Percentiles rank a stretch among this genome's conserved stretches.
Evolutionary conservation across 2,888 invertebrate species (phyloP).

Genomic region (Heliconius ismenius): DNA sequence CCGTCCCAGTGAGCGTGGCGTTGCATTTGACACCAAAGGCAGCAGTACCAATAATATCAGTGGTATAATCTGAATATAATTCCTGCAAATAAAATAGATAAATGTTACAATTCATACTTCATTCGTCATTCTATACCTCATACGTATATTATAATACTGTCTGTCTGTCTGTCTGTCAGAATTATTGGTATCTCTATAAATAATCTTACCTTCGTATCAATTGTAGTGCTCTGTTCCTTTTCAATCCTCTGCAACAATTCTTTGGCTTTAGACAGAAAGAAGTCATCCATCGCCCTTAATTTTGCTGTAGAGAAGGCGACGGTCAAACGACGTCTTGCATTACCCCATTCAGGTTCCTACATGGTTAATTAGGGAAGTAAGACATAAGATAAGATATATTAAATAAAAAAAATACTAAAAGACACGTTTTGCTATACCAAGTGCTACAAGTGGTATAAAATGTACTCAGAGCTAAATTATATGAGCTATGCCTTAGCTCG

Average conservation of each 20-base stretch:
- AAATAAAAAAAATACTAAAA: not conserved
- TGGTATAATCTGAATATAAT: constrained; percentile 48
- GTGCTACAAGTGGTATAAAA: not conserved
- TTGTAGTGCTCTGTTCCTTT: constrained; percentile 30
- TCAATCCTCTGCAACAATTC: constrained; percentile 50
- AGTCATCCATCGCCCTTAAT: constrained; percentile 48
- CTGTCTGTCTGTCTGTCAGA: too few species aligned
- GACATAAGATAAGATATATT: not conserved
- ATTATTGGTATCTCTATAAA: not conserved
- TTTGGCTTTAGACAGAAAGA: constrained; percentile 46
- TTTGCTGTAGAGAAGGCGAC: constrained; percentile 55
- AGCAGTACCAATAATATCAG: constrained; percentile 50
- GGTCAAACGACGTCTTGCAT: constrained; percentile 46
- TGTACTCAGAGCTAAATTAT: not conserved
- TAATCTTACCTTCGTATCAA: constrained; percentile 37
- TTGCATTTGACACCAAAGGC: constrained; percentile 49
- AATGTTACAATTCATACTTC: too few species aligned
- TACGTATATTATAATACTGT: not conserved
- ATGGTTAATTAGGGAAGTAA: not conserved
- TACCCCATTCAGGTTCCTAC: constrained; percentile 57
- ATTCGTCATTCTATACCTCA: too few species aligned
- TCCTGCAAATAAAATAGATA: constrained; percentile 39
- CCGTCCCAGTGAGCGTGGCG: constrained; percentile 49
- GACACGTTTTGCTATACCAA: not conserved
- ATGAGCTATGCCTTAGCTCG: too few species aligned